phyloP scores from a whole-genome alignment of 2,113 vertebrate genomes.

The Eleginops maclovinus region DNA sequence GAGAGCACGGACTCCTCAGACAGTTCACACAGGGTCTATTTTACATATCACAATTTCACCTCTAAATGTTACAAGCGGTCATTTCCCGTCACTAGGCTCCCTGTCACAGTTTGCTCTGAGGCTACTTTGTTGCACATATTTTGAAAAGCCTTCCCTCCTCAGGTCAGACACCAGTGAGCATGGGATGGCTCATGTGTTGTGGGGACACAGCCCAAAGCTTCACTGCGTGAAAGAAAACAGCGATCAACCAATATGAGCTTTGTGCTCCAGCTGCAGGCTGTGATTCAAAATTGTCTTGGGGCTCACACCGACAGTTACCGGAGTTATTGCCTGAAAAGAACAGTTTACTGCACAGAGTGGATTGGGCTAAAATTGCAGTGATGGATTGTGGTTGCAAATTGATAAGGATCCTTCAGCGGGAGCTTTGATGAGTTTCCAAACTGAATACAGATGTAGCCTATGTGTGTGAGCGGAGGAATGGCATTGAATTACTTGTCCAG shows the following conservation, averaged over 20 bases:
- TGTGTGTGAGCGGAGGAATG: conserved; percentile 15
- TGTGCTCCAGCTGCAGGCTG: conserved; percentile 75
- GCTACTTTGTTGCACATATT: conserved; percentile 9
- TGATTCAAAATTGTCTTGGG: conserved; percentile 72
- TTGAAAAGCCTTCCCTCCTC: conserved; percentile 8
- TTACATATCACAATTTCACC: conserved; percentile 30
- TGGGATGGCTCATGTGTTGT: conserved; percentile 47
- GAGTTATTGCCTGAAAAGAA: conserved; percentile 76
- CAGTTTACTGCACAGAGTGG: conserved; percentile 62
- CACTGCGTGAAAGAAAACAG: conserved; percentile 52
- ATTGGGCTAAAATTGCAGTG: conserved; percentile 67
- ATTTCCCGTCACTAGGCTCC: conserved; percentile 22
- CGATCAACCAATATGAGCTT: conserved; percentile 65
- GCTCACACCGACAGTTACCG: conserved; percentile 63
- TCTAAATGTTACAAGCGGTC: conserved; percentile 28
- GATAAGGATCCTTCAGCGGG: conserved; percentile 67
- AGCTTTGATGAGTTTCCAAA: conserved; percentile 67
- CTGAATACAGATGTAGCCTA: conserved; percentile 54
- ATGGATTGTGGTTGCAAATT: conserved; percentile 71
- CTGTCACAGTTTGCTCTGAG: conserved; percentile 15
- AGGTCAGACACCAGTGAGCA: conserved; percentile 37
- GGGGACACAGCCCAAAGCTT: conserved; percentile 55
- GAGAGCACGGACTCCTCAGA: neutral
- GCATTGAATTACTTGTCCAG: conserved; percentile 25
- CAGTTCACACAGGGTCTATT: conserved; percentile 16